Conservation (phyloP, 2,888 invertebrate species). For the Steromphala cineraria region DNA sequence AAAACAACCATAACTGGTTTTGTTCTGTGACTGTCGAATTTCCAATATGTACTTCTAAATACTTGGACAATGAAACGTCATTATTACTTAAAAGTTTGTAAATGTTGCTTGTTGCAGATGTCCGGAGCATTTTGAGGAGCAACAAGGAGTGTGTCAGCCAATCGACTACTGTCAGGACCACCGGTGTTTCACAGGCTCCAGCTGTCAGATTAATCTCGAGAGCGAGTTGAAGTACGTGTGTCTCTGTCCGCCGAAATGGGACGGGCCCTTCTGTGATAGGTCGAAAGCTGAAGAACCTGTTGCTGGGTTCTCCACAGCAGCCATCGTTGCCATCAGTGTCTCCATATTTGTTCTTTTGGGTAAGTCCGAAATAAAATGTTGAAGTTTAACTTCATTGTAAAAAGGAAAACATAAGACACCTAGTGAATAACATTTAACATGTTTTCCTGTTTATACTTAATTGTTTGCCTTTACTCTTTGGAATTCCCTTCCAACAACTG, state of each 20-base stretch:
- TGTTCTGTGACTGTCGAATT: no score
- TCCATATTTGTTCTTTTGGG: slow-evolving; percentile 97
- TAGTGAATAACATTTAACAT: no score
- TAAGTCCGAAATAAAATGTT: no score
- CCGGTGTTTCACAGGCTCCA: slow-evolving; percentile 76
- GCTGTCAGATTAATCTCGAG: slow-evolving; percentile 51
- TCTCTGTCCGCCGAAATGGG: slow-evolving; percentile 95
- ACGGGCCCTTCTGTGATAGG: slow-evolving; percentile 79
- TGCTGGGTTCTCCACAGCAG: slow-evolving; percentile 90
- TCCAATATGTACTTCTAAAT: no score
- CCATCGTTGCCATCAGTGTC: slow-evolving; percentile 96
- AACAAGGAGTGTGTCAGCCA: slow-evolving; percentile 35
- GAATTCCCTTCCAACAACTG: no score
- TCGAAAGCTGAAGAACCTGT: slow-evolving; percentile 75
- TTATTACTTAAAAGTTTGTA: no score
- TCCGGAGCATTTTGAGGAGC: slow-evolving; percentile 76
- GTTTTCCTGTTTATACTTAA: no score
- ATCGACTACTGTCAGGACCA: slow-evolving; percentile 61
- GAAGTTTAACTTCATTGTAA: slow-evolving; percentile 71
- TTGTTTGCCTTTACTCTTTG: no score
- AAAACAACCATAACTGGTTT: no score
- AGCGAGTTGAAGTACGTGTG: slow-evolving; percentile 80
- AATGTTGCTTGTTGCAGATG: no score
- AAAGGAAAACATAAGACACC: no score
- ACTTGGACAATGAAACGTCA: no score